Base-by-base conservation (phyloP, 2,797 vertebrate genomes). In the Lepilemur septentrionalis region DNA sequence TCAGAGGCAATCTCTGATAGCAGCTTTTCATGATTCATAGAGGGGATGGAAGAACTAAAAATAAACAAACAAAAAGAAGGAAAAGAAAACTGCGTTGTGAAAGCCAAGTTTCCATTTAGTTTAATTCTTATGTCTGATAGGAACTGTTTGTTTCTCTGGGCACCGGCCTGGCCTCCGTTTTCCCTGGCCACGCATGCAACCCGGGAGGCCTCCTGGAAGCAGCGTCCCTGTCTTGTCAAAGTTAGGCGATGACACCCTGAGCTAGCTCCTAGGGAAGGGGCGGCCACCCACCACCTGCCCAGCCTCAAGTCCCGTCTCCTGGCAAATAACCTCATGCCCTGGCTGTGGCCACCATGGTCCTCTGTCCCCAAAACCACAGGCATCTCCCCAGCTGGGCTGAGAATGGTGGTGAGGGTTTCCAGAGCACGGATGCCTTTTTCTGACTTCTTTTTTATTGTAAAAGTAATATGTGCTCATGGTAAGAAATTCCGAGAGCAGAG, bases 1-100 rank as follows among this genome's bases (percentile, higher is more conserved):
- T 55, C 35, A 38, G 38, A 89, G 4, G 55, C 38, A 76, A 43
- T 52, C 63, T 48, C 50, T 50, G 23, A 57, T 7, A 35, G 67
- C 7, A 22, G 35, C 23, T 30, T 41, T 84, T 8, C 10, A 32
- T 93, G 88, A 96, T 41, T 94, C 84, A 90, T 2, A 5, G 17
- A 2, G 30, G 8, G 13, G 1, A 4, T 4, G 9, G 23, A 28
- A 25, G 25, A 18, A 70, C 4, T 1, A 59, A 28, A 61, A 5
- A 4, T 12, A 43, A 72, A 55, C 14, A 91, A 50, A 35, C 10
- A 52, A 48, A 87, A 63, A 7, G 15, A 81, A 82, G 14, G 4
- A 43, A 79, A 69, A 52, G 15, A 41, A 70, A 76, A 76, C 5
- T 30, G 43, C 4, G 9, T 20, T 7, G 22, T 9, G 43, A 30